A percentile compares a stretch with the other conserved stretches of the same genome.
Evolutionary conservation across 2,113 vertebrate species (phyloP).

Genomic region (Megaleporinus macrocephalus): DNA sequence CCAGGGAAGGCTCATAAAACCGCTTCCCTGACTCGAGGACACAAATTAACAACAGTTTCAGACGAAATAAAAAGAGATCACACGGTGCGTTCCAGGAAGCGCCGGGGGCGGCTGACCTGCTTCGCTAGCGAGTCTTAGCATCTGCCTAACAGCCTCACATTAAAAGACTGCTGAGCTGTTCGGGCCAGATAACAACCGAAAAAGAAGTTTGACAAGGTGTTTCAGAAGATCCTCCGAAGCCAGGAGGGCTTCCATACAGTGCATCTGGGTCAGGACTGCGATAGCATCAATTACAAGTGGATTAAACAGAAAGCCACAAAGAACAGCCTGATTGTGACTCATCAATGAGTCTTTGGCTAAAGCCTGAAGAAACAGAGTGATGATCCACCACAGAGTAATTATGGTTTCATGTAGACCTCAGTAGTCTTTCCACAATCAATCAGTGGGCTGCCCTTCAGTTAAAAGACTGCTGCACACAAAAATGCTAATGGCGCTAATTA

Average conservation of each 20-base stretch:
- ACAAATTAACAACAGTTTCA: constrained; percentile 62
- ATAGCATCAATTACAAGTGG: constrained; percentile 9
- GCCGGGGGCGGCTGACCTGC: background rate
- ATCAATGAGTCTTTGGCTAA: background rate
- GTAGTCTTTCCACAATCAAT: constrained; percentile 27
- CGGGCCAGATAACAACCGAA: background rate
- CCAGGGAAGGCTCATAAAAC: background rate
- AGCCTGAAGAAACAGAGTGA: constrained; percentile 44
- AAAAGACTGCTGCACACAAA: constrained; percentile 1
- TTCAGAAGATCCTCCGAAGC: background rate
- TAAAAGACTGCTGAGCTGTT: background rate
- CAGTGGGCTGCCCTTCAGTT: background rate
- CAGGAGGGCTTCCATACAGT: too few relatives aligned
- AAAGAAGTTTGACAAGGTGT: background rate
- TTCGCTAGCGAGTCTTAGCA: background rate
- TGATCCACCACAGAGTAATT: constrained; percentile 57
- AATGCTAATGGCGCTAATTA: background rate
- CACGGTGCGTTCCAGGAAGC: constrained; percentile 12
- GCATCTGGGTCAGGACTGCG: background rate
- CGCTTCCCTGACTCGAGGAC: constrained; percentile 50
- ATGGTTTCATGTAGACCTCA: constrained; percentile 32
- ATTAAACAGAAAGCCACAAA: constrained; percentile 49
- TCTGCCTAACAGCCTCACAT: background rate
- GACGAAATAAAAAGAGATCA: background rate
- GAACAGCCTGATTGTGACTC: constrained; percentile 12